Conservation (phyloP, 2,888 invertebrate species). For the Hyposoter dolosus region DNA sequence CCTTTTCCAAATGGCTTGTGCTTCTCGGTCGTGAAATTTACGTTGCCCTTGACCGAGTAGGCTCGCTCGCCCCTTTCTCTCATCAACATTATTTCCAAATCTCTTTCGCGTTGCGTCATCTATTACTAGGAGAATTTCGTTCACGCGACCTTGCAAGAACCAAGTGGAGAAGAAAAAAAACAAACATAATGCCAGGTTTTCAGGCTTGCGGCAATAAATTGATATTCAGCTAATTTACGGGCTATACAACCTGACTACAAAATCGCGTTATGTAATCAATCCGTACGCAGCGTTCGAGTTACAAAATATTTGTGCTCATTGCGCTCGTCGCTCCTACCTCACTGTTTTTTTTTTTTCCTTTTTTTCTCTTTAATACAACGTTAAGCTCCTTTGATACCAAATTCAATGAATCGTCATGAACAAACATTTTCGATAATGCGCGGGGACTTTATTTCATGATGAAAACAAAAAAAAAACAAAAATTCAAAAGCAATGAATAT, state of each 20-base stretch:
- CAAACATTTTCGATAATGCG: background rate
- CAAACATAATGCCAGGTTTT: conserved; percentile 1
- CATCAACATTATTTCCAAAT: conserved; percentile 13
- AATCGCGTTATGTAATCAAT: conserved; percentile 53
- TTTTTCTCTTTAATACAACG: background rate
- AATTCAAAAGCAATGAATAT: background rate
- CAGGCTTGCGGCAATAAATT: conserved; percentile 51
- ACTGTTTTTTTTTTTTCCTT: background rate
- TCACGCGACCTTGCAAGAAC: conserved; percentile 25
- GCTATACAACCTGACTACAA: conserved; percentile 61
- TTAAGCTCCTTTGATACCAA: background rate
- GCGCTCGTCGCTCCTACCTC: conserved; percentile 1
- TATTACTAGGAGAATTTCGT: conserved; percentile 40
- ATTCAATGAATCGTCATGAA: background rate
- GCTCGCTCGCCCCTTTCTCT: conserved; percentile 51
- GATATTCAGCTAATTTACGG: conserved; percentile 59
- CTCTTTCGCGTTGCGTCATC: conserved; percentile 44
- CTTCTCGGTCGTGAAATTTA: conserved; percentile 24
- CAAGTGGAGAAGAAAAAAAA: conserved; percentile 37
- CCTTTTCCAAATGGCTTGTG: background rate
- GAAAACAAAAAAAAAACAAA: background rate
- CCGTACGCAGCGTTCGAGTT: conserved; percentile 40
- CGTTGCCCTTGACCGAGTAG: conserved; percentile 51
- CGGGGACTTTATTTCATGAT: background rate
- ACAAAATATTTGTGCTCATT: conserved; percentile 59